phyloP scores from a whole-genome alignment of 2,888 invertebrate species.

The Tineola bisselliella region DNA sequence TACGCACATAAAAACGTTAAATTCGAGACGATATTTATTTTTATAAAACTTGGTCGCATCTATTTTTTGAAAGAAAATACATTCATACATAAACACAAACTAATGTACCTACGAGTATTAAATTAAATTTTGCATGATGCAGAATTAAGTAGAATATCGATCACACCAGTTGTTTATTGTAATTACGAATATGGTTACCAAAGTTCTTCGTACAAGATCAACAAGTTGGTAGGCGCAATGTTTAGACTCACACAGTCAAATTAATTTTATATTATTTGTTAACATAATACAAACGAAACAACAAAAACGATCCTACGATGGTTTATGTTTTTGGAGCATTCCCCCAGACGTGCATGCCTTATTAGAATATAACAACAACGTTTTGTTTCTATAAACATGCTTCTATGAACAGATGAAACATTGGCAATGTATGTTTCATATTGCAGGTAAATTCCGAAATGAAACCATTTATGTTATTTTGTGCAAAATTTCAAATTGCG shows the following conservation, averaged over 20 bases:
- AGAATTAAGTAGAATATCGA: background rate
- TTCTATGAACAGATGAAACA: background rate
- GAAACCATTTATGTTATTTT: constrained; percentile 1
- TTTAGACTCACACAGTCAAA: background rate
- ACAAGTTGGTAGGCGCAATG: background rate
- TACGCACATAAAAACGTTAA: background rate
- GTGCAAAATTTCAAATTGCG: background rate
- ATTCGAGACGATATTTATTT: background rate
- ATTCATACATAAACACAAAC: too few species aligned
- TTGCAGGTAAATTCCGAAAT: constrained; percentile 3
- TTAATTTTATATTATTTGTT: background rate
- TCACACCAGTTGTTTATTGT: background rate
- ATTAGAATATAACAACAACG: constrained; percentile 8
- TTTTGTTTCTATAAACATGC: background rate
- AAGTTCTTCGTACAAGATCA: background rate
- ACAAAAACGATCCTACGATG: background rate
- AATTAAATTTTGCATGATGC: background rate
- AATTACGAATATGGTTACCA: background rate
- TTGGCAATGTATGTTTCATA: background rate
- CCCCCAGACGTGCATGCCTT: background rate
- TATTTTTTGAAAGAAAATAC: too few species aligned
- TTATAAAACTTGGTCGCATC: background rate
- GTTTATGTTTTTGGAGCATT: background rate
- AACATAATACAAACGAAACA: background rate
- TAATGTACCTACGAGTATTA: too few species aligned